phyloP scores from a whole-genome alignment of 2,888 invertebrate genomes.

The Chymomyza fuscimana region DNA sequence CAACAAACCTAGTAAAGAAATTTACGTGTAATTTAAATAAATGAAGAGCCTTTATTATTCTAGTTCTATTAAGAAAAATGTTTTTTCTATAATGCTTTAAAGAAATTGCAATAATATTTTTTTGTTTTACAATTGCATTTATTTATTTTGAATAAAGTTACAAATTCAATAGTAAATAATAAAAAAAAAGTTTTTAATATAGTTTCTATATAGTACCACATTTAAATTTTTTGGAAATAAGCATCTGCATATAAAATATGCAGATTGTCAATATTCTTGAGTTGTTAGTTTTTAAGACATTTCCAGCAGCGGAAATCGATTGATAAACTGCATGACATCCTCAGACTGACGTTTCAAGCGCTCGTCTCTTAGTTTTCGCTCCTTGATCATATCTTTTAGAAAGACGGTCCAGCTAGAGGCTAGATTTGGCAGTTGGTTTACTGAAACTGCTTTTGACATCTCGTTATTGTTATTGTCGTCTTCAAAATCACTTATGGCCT shows the following conservation, averaged over 20 bases:
- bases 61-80: no score
- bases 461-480: not conserved
- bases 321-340: constrained; percentile 1
- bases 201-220: not conserved
- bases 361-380: not conserved
- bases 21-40: no score
- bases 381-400: not conserved
- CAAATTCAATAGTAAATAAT: not conserved
- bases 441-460: not conserved
- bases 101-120: not conserved
- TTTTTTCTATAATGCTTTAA: no score
- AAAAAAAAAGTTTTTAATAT: not conserved
- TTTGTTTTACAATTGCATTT: not conserved
- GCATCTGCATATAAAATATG: not conserved
- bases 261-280: not conserved
- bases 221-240: not conserved
- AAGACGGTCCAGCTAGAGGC: not conserved
- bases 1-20: no score
- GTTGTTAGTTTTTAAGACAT: not conserved
- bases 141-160: not conserved
- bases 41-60: no score
- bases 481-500: not conserved
- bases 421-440: not conserved
- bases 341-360: constrained; percentile 7
- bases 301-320: not conserved